Base-by-base conservation (phyloP, 1,140 invertebrate genomes). In the Papilio helenus region DNA sequence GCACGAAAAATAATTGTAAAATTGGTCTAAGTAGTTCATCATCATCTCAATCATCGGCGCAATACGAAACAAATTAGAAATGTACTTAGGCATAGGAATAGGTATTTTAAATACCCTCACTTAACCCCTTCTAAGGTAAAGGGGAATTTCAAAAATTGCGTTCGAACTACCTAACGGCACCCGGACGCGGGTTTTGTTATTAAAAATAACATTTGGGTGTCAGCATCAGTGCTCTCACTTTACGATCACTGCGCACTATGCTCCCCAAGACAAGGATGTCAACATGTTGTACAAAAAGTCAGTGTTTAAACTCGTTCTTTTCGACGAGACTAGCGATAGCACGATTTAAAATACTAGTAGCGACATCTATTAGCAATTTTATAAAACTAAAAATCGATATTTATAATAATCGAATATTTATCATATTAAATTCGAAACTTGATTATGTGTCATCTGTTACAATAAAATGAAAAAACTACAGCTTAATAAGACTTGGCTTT, bases 141-240 rank as follows among this genome's bases (percentile, higher is more conserved):
- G 95, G 95, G 94, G 95, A 94, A 80, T 80, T 89, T 42, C 95
- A 96, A 96, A 96, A 96, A 96, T 96, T 96, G 96, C 96, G 96
- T 95, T 96, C 94, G 94, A 86, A 89, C 87, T 86, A 84, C 92
- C 87, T 92, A 51, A 79, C 87, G 88, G 89, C 87, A 88, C 87
- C 88, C 90, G 95, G 95, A 95, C 96, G 95, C 96, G 95, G 92
- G 83, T 84, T 2, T 68, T 87, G 82, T 92, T 90, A 88, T 86
- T 82, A 89, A 89, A 89, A 80, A 86, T 86, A 91, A 90, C 89
- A 85, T 89, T 82, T 93, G 93, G 96, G 95, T 95, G 95, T 96
- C 95, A 96, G 96, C 96, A 96, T 94, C 95, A 96, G 95, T 95
- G 95, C 92, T 93, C 96, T 96, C 96, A 96, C 96, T 96, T 95